These are phyloP conservation scores for Luscinia megarhynchos DNA, from an alignment of 2,797 vertebrate genomes.

Conservation along the genomic window DNA sequence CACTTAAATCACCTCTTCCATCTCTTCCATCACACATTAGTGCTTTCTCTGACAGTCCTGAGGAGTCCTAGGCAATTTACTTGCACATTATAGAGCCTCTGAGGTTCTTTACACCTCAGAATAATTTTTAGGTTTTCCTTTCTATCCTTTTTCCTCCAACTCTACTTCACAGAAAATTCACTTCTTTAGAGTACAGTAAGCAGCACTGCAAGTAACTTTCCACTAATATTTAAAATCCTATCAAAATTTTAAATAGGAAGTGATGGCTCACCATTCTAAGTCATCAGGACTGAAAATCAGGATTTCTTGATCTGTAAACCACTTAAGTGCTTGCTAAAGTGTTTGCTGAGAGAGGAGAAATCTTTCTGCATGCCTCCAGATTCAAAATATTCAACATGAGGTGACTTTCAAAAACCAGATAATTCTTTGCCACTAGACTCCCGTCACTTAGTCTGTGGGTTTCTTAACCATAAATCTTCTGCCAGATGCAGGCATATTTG, in stretches of 20 bases:
- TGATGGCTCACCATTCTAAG: background rate
- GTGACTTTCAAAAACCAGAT: background rate
- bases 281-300: background rate
- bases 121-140: background rate
- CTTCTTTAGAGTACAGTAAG: background rate
- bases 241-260: background rate
- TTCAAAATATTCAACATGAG: background rate
- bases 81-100: rapidly evolving
- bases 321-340: background rate
- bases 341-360: background rate
- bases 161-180: background rate
- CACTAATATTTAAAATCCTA: background rate
- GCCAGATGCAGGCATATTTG: background rate
- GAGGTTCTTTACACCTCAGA: background rate
- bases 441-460: background rate
- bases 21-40: background rate
- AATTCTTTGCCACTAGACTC: background rate
- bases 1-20: background rate
- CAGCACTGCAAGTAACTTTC: background rate
- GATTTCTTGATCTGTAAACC: background rate
- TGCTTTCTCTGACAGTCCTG: background rate
- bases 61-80: background rate
- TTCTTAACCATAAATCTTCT: background rate
- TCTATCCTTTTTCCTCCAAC: background rate
- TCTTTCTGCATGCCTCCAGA: background rate